Evolutionary conservation across 2,888 invertebrate species (phyloP).

Genomic region (Julus scandinavius): DNA sequence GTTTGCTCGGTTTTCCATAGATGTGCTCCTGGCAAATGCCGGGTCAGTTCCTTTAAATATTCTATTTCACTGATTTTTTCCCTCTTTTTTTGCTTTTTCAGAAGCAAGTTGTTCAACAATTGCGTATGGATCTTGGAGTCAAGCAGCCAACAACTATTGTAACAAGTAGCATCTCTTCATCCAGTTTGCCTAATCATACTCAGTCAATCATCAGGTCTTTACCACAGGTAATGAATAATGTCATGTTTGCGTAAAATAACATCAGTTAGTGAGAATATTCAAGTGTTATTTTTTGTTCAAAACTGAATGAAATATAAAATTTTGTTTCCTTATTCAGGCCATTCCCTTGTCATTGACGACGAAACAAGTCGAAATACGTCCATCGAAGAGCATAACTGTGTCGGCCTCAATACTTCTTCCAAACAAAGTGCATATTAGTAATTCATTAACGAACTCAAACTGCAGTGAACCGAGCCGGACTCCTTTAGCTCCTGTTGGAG

Average conservation of each 20-base stretch:
- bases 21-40: too few species aligned
- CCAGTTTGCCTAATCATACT: constrained; percentile 33
- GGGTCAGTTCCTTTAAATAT: too few species aligned
- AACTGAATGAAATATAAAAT: background rate
- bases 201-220: constrained; percentile 45
- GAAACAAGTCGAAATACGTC: constrained; percentile 48
- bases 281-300: too few species aligned
- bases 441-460: background rate
- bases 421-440: constrained; percentile 43
- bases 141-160: constrained; percentile 52
- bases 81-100: constrained; percentile 48
- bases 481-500: constrained; percentile 48
- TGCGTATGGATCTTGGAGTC: constrained; percentile 57
- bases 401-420: constrained; percentile 51
- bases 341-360: constrained; percentile 45
- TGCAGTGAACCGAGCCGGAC: constrained; percentile 8
- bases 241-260: background rate
- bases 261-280: too few species aligned
- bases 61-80: too few species aligned
- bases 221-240: constrained; percentile 45
- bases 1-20: too few species aligned
- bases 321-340: background rate
- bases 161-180: background rate
- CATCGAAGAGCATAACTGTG: constrained; percentile 47
- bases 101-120: constrained; percentile 58